phyloP scores from a whole-genome alignment of 1,140 invertebrate genomes.

The Drosophila dunni region DNA sequence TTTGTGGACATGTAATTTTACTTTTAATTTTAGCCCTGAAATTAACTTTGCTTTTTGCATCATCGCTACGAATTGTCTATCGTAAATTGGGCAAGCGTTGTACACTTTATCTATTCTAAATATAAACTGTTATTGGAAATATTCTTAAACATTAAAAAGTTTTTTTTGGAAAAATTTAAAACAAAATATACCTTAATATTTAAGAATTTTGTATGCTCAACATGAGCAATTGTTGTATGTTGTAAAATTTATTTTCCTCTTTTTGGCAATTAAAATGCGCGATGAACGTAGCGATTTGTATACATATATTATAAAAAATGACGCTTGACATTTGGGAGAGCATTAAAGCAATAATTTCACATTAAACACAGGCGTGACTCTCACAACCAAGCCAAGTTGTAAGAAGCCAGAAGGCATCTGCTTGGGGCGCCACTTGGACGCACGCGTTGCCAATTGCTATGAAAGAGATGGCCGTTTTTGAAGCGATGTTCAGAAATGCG shows the following conservation, averaged over 20 bases:
- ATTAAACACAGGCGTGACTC: slow-evolving; percentile 79
- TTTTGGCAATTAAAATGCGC: slow-evolving; percentile 54
- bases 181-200: neutral
- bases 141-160: too few species aligned
- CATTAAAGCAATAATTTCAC: slow-evolving; percentile 82
- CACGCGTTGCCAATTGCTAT: slow-evolving; percentile 57
- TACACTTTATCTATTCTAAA: too few species aligned
- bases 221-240: neutral
- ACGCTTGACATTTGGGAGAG: slow-evolving; percentile 41
- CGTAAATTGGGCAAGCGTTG: too few species aligned
- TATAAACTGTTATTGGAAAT: too few species aligned
- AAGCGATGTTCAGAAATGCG: too few species aligned
- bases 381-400: slow-evolving; percentile 38
- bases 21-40: too few species aligned
- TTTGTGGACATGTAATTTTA: too few species aligned
- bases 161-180: too few species aligned
- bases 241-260: slow-evolving; percentile 5
- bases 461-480: too few species aligned
- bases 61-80: too few species aligned
- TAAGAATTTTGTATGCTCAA: slow-evolving; percentile 11
- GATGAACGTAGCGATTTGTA: slow-evolving; percentile 43
- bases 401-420: slow-evolving; percentile 17
- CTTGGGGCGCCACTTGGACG: slow-evolving; percentile 66
- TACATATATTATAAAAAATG: slow-evolving; percentile 20
- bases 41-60: too few species aligned